Conservation (phyloP, 2,888 invertebrate species). For the Ischnus inquisitorius region DNA sequence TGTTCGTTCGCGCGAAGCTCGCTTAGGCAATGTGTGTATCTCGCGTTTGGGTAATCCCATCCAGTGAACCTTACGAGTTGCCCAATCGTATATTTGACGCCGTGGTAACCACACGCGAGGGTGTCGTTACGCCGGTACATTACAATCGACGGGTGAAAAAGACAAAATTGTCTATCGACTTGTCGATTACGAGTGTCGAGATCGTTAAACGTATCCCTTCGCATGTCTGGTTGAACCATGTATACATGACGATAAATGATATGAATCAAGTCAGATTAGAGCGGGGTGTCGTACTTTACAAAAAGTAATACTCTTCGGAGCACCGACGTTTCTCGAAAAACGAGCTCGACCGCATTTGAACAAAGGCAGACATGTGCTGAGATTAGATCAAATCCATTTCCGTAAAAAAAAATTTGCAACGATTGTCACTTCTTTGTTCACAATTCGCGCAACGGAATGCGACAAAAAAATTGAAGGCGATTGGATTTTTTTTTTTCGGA, state of each 20-base stretch:
- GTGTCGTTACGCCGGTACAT: constrained; percentile 19
- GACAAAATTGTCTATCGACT: constrained; percentile 11
- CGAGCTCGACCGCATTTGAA: too few species aligned
- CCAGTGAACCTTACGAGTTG: neutral
- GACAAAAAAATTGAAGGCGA: too few species aligned
- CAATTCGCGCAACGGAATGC: too few species aligned
- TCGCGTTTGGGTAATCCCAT: constrained; percentile 2
- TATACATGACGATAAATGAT: neutral
- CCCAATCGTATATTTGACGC: neutral
- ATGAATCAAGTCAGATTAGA: neutral
- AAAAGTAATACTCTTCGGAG: too few species aligned
- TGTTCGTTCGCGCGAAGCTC: neutral
- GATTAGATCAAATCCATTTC: too few species aligned
- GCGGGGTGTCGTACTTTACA: too few species aligned
- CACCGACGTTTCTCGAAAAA: too few species aligned
- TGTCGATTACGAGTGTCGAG: neutral
- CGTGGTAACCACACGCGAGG: constrained; percentile 21
- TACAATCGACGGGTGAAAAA: neutral
- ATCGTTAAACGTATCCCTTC: neutral
- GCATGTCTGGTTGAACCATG: constrained; percentile 4
- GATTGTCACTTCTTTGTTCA: too few species aligned
- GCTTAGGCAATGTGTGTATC: neutral
- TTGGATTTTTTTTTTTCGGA: too few species aligned
- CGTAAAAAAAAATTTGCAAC: too few species aligned
- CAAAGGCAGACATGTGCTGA: too few species aligned